Evolutionary conservation across 2,113 vertebrate genomes (phyloP).

Genomic region (Mobula hypostoma): DNA sequence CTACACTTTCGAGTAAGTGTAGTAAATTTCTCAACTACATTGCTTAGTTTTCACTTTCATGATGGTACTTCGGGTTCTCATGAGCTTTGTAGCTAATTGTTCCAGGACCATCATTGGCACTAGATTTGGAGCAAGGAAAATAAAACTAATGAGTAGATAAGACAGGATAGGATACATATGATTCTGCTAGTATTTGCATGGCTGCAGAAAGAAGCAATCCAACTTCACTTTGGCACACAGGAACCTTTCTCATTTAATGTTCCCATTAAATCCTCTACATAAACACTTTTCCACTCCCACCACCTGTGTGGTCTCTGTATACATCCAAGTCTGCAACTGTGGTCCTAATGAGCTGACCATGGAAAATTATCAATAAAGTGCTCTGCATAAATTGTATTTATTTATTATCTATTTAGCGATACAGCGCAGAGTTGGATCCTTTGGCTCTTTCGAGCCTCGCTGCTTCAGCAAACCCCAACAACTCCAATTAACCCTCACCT

Average conservation of each 20-base stretch:
- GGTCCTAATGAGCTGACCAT: background rate
- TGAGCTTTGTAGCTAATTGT: background rate
- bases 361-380: background rate
- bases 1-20: background rate
- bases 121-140: background rate
- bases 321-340: background rate
- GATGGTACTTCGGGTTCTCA: background rate
- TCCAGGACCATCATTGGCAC: background rate
- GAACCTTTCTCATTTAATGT: background rate
- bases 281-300: background rate
- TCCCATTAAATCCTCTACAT: background rate
- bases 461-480: too few relatives aligned
- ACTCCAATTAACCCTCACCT: too few relatives aligned
- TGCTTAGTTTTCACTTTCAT: background rate
- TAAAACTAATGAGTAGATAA: background rate
- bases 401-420: too few relatives aligned
- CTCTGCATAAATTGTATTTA: background rate
- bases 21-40: background rate
- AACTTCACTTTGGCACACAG: background rate
- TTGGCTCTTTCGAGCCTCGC: too few relatives aligned
- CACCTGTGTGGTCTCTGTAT: background rate
- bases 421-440: too few relatives aligned
- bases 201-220: background rate
- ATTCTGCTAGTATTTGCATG: background rate
- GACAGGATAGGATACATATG: background rate